Base-by-base conservation (phyloP, 2,797 vertebrate species). In the Microchirus variegatus region DNA sequence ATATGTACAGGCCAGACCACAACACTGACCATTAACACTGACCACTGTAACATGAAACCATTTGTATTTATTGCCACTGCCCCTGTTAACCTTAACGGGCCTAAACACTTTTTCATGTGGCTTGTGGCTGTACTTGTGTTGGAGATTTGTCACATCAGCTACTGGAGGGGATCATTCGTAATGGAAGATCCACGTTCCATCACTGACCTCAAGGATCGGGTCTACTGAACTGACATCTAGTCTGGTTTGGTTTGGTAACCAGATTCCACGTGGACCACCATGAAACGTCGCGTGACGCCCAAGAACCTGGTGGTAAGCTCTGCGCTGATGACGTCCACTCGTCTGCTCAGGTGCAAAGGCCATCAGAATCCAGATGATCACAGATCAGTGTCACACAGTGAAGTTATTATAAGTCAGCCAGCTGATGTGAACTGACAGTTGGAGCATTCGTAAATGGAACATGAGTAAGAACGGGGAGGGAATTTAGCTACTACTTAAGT, bases 211-310 rank as follows among this genome's bases (percentile, higher is more conserved):
- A 56, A 59, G 41, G 70, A 73, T 73, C 54, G 53, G 63, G 49
- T 78, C 63, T 38, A 40, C 37, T 1, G 22, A 16, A 44, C 45
- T 75, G 84, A 91, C 86, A 86, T 86, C 82, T 83, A 59, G 59
- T 73, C 71, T 54, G 31, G 5, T 31, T 7, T 31, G 31, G 73
- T 73, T 60, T 13, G 22, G 87, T 77, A 87, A 91, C 77, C 53
- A 68, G 82, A 90, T 70, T 83, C 64, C 8, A 19, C 18, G 18
- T 11, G 62, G 79, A 77, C 74, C 77, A 73, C 75, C 74, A 53
- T 47, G 49, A 47, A 57, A 47, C 60, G 43, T 3, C 2, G 9
- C 43, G n/a, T 13, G 57, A 49, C 43, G 35, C 52, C 53, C 48
- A 51, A 50, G 41, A 66, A 43, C 73, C 52, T 1, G 53, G 40